phyloP scores from a whole-genome alignment of 1,140 invertebrate species.

The Drosophila pectinifera region DNA sequence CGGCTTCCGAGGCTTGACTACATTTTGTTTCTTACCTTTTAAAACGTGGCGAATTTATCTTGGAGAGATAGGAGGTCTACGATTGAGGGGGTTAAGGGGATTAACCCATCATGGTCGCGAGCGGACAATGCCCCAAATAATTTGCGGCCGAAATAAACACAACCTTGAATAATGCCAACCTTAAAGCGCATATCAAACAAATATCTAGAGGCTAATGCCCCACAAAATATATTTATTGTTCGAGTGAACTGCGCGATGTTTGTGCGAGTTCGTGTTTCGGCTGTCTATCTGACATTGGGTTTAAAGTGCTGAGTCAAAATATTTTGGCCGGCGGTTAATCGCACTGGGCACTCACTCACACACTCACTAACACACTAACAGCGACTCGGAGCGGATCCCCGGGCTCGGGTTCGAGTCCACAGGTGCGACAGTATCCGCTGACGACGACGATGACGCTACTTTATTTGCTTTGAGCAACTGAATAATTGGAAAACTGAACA shows the following conservation, averaged over 20 bases:
- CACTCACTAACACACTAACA: not conserved
- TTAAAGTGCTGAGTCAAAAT: slow-evolving; percentile 72
- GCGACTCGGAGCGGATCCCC: slow-evolving; percentile 5
- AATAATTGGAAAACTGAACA: not conserved
- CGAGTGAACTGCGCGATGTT: slow-evolving; percentile 6
- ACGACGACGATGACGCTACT: slow-evolving; percentile 23
- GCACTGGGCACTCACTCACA: slow-evolving; percentile 18
- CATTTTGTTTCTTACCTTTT: not conserved
- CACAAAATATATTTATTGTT: slow-evolving; percentile 38
- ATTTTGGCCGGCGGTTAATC: slow-evolving; percentile 62
- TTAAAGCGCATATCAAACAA: slow-evolving; percentile 58
- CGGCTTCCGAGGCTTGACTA: slow-evolving; percentile 1
- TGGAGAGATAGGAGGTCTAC: slow-evolving; percentile 3
- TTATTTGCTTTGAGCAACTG: not conserved
- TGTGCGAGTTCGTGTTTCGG: slow-evolving; percentile 37
- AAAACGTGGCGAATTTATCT: slow-evolving; percentile 16
- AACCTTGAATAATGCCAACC: slow-evolving; percentile 54
- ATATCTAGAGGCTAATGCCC: slow-evolving; percentile 57
- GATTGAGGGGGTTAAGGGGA: slow-evolving; percentile 4
- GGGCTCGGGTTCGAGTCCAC: slow-evolving; percentile 2
- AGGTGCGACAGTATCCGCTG: slow-evolving; percentile 13
- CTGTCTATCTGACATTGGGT: slow-evolving; percentile 65
- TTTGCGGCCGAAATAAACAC: slow-evolving; percentile 50
- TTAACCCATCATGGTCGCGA: slow-evolving; percentile 26
- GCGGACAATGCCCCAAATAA: slow-evolving; percentile 57